Percentiles rank a stretch among this genome's conserved stretches.
Evolutionary conservation across 2,888 invertebrate species (phyloP).

Genomic region (Mamestra brassicae): DNA sequence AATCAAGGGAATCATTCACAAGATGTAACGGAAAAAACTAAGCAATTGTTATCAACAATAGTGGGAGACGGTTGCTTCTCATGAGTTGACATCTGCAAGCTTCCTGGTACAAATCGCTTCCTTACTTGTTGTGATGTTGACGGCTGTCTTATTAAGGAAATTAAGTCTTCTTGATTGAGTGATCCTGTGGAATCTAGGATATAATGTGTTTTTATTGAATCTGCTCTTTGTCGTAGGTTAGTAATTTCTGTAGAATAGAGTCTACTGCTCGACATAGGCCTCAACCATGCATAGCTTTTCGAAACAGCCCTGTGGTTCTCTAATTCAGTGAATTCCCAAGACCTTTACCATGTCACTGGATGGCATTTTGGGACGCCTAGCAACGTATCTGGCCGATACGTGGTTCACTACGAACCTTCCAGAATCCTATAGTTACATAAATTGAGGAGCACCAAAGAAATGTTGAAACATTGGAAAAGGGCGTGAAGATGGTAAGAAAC

Average conservation of each 20-base stretch:
- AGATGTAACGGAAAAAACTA: conserved; percentile 47
- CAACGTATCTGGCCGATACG: too few species aligned
- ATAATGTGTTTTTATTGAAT: neutral
- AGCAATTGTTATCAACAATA: conserved; percentile 53
- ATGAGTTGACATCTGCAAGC: conserved; percentile 41
- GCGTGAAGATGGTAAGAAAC: too few species aligned
- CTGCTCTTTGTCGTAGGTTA: neutral
- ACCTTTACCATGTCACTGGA: too few species aligned
- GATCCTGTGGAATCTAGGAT: neutral
- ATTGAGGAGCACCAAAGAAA: too few species aligned
- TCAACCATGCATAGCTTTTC: too few species aligned
- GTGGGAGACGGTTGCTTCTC: conserved; percentile 56
- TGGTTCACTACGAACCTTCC: too few species aligned
- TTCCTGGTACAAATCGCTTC: conserved; percentile 58
- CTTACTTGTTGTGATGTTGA: conserved; percentile 27
- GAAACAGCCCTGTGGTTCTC: too few species aligned
- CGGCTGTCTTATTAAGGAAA: conserved; percentile 15
- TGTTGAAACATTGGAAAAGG: too few species aligned
- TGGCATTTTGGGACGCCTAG: too few species aligned
- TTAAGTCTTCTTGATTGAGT: conserved; percentile 1
- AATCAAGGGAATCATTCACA: conserved; percentile 53
- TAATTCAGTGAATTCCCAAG: too few species aligned
- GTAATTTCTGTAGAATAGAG: too few species aligned
- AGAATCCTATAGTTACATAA: too few species aligned
- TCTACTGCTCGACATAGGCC: neutral